These are phyloP conservation scores for Onychomys arenicola DNA, from an alignment of 2,797 vertebrate genomes.

Conservation along the genomic window DNA sequence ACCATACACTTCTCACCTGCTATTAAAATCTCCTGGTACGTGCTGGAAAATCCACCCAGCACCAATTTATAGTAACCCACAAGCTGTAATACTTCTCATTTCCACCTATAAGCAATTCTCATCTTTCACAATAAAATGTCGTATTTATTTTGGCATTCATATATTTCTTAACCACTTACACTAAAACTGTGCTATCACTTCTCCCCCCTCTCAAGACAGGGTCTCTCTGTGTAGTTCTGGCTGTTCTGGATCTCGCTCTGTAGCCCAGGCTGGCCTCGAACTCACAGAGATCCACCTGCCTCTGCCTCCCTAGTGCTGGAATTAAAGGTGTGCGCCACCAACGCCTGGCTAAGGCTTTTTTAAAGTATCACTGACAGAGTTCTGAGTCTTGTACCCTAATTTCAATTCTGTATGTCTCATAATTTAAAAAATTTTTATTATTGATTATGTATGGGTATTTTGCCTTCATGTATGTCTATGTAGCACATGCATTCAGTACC, in stretches of 20 bases:
- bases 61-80: slow-evolving; percentile 1
- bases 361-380: not conserved
- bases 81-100: not conserved
- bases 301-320: too few relatives aligned
- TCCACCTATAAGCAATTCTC: slow-evolving; percentile 1
- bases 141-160: not conserved
- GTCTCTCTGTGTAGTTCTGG: too few relatives aligned
- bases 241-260: too few relatives aligned
- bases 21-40: not conserved
- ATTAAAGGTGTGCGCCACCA: too few relatives aligned
- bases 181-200: slow-evolving; percentile 38
- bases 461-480: not conserved
- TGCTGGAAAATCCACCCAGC: not conserved
- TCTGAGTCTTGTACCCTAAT: not conserved
- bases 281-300: too few relatives aligned
- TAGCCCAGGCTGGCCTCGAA: too few relatives aligned
- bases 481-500: not conserved
- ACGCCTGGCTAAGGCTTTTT: too few relatives aligned
- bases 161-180: slow-evolving; percentile 39
- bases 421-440: not conserved
- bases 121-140: slow-evolving; percentile 21
- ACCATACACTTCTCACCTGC: not conserved
- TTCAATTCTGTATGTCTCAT: not conserved
- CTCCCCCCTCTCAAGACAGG: too few relatives aligned
- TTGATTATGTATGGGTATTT: not conserved